Base-by-base conservation (phyloP, 2,113 vertebrate genomes). In the Australoheros scitulus region DNA sequence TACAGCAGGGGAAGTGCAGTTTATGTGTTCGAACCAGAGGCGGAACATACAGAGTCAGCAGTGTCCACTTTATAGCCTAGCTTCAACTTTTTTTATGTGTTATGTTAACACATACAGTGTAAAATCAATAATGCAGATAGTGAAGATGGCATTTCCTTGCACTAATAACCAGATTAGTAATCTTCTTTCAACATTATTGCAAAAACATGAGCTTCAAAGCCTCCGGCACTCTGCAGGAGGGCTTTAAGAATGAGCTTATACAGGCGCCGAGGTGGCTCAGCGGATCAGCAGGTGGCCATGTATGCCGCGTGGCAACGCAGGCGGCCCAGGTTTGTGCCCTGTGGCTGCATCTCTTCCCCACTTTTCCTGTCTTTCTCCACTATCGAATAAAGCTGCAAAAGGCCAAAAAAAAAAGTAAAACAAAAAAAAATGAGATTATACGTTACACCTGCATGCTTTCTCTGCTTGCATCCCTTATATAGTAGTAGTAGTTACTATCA, bases 91-190 rank as follows among this genome's bases (percentile, higher is more conserved):
- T 43, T 80, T 80, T 76, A 82, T 85, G 82, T 72, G 61, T 80
- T 36, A 87, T 80, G 34, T 84, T 76, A 76, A 82, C 59, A 80
- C 82, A 77, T 61, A 20, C 65, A 61, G 70, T 64, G 61, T 61
- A 64, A 88, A 84, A 91, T 92, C 83, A 90, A 87, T 80, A 86
- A 79, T 85, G 87, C 74, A 85, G 74, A 82, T 83, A 11, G 76
- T 89, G 74, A 61, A 70, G 50, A 85, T 65, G 80, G 57, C 36
- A n/a, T 84, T 86, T 87, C 34, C 81, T 26, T 61, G 80, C 50
- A 81, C 72, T 83, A 81, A 84, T 83, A 89, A 86, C 50, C 50
- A 34, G 18, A 84, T 87, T 59, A 61, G 64, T 84, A 79, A 76
- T 74, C 61, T 65, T 79, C 17, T 80, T 82, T 83, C 78, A 82